Percentiles rank a stretch among this genome's conserved stretches.
Evolutionary conservation across 1,140 invertebrate species (phyloP).

Genomic region (Scaptomyza graminum): DNA sequence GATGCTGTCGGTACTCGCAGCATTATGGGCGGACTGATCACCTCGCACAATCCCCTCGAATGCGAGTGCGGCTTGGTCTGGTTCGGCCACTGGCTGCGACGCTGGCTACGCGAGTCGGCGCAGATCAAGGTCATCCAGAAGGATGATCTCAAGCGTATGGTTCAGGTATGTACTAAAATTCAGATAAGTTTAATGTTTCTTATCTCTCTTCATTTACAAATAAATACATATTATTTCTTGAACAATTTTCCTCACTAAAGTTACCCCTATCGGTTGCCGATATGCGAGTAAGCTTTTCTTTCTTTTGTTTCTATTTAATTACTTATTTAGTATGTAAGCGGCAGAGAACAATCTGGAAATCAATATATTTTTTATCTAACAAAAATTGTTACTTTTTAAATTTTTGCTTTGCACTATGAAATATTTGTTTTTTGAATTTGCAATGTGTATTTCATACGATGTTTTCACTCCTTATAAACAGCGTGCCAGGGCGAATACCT

Average conservation of each 20-base stretch:
- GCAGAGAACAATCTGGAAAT: neutral
- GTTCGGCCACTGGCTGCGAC: slow-evolving; percentile 93
- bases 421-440: too few species aligned
- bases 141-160: slow-evolving; percentile 82
- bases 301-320: slow-evolving; percentile 2
- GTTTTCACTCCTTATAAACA: slow-evolving; percentile 17
- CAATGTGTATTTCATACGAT: neutral
- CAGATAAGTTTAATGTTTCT: neutral
- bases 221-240: slow-evolving; percentile 43
- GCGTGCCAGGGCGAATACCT: slow-evolving; percentile 86
- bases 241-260: slow-evolving; percentile 55
- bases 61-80: slow-evolving; percentile 95
- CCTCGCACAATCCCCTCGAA: slow-evolving; percentile 92
- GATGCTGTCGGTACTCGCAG: slow-evolving; percentile 90
- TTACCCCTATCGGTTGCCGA: slow-evolving; percentile 76
- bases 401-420: too few species aligned
- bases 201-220: slow-evolving; percentile 4
- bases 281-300: slow-evolving; percentile 79
- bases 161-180: slow-evolving; percentile 65
- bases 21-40: slow-evolving; percentile 90
- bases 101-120: slow-evolving; percentile 91
- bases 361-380: too few species aligned
- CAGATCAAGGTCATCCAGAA: slow-evolving; percentile 84
- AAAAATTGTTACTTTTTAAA: too few species aligned
- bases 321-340: neutral